Conservation (phyloP, 2,888 invertebrate genomes). For the Atethmia centrago region DNA sequence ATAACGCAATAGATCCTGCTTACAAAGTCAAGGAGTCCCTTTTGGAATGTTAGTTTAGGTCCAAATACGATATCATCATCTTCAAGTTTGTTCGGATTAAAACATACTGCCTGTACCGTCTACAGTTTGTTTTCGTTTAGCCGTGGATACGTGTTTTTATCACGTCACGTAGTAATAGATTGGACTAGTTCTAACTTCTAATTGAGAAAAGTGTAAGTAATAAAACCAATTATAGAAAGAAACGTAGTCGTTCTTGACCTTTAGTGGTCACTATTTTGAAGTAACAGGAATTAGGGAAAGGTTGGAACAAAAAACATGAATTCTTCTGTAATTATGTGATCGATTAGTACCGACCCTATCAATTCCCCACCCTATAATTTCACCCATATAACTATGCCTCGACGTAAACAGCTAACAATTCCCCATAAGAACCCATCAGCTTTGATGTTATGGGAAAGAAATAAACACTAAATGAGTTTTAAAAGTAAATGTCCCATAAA, state of each 20-base stretch:
- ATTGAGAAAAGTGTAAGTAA: constrained; percentile 56
- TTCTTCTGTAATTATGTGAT: constrained; percentile 1
- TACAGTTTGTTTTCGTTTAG: constrained; percentile 43
- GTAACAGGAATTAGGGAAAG: neutral
- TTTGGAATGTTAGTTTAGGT: constrained; percentile 51
- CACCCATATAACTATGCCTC: constrained; percentile 15
- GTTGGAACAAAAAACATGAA: neutral
- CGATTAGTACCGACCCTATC: constrained; percentile 15
- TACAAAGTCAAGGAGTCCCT: constrained; percentile 25
- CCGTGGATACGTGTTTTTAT: constrained; percentile 28
- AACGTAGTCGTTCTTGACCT: neutral
- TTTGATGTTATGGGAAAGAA: constrained; percentile 45
- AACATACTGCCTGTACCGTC: constrained; percentile 22
- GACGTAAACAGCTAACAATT: constrained; percentile 35
- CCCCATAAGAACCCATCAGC: constrained; percentile 35
- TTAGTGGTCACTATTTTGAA: constrained; percentile 1
- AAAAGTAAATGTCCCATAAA: constrained; percentile 60
- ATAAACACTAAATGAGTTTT: constrained; percentile 63
- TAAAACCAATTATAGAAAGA: constrained; percentile 35
- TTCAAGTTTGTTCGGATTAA: constrained; percentile 42
- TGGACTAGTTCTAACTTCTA: constrained; percentile 42
- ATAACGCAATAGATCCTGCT: constrained; percentile 43
- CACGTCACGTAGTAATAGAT: constrained; percentile 47
- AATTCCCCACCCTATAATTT: constrained; percentile 19
- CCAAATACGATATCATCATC: constrained; percentile 44